Evolutionary conservation across 1,140 invertebrate species (phyloP), one percentile per base, ranked within the genome.

Genomic region (Ceratina australensis): DNA sequence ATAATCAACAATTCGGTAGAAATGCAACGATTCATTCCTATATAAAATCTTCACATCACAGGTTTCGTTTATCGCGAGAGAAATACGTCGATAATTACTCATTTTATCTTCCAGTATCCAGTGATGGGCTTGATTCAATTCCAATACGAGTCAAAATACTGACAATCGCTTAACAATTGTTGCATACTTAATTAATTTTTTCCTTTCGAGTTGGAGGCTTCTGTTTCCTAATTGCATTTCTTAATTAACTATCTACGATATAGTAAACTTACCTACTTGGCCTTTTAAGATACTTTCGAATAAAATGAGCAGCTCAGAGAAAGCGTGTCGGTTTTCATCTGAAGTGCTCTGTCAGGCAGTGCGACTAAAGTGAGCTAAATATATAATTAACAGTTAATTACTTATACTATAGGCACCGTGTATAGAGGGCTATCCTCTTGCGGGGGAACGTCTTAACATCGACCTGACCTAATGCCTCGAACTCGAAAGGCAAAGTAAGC

Each of bases 21-120:
- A 78, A 77, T 61, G 66, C 68, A 72, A 72, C 60, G 16, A 10
- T 28, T 59, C 52, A 10, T 64, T 72, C 68, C 75, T 72, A 26
- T 78, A 78, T 72, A 78, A 78, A 78, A 72, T 78, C 76, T 65
- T 78, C 69, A 69, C 33, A 78, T 78, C 76, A 78, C 76, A 78
- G 69, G 60, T 65, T 64, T 78, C 47, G 47, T 52, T 77, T 71
- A 13, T 71, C 50, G 50, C 49, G 61, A 49, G 18, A 24, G 3
- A 20, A 42, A 16, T 61, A 59, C 72, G 50, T 69, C 28, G 20
- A 7, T 71, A 24, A 13, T 50, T 49, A n/a, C 42, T 18, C 10
- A 4, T 20, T 18, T 22, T 15, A 28, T 2, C 57, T 28, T 28
- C 12, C 2, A 24, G 16, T n/a, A 26, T 69, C 20, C 66, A 61